Evolutionary conservation across 2,888 invertebrate genomes (phyloP).

Genomic region (Pheosia tremula): DNA sequence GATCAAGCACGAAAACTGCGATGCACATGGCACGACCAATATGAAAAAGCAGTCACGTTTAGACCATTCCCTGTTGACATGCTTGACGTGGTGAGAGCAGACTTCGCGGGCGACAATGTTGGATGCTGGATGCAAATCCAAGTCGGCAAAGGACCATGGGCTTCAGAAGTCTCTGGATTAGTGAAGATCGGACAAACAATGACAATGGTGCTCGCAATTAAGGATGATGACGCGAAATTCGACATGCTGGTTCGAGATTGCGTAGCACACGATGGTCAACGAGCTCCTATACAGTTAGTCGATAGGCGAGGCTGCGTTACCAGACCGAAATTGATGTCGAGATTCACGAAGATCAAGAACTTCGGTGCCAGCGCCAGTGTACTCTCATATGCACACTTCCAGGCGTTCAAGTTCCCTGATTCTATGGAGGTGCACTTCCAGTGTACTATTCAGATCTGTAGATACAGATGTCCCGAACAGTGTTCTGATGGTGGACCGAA

Average conservation of each 20-base stretch:
- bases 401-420: constrained; percentile 98
- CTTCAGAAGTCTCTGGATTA: constrained; percentile 96
- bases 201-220: constrained; percentile 98
- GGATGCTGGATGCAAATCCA: constrained; percentile 99
- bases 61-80: constrained; percentile 97
- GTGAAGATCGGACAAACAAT: constrained; percentile 98
- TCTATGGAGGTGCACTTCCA: constrained; percentile 99
- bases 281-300: constrained; percentile 96
- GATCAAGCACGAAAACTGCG: constrained; percentile 96
- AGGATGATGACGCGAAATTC: constrained; percentile 97
- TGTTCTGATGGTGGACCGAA: constrained; percentile 88
- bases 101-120: constrained; percentile 97
- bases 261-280: constrained; percentile 97
- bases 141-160: constrained; percentile 97
- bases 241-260: constrained; percentile 98
- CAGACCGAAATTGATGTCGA: constrained; percentile 95
- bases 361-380: constrained; percentile 97
- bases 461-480: constrained; percentile 96
- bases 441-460: constrained; percentile 97
- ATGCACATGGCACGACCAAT: constrained; percentile 98
- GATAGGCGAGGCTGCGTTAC: constrained; percentile 97
- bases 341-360: constrained; percentile 97
- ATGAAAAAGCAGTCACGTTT: constrained; percentile 97
- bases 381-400: constrained; percentile 96
- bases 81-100: constrained; percentile 97